These are phyloP conservation scores for Drosophila bipectinata DNA, from an alignment of 1,140 invertebrate genomes.

Conservation along the genomic window DNA sequence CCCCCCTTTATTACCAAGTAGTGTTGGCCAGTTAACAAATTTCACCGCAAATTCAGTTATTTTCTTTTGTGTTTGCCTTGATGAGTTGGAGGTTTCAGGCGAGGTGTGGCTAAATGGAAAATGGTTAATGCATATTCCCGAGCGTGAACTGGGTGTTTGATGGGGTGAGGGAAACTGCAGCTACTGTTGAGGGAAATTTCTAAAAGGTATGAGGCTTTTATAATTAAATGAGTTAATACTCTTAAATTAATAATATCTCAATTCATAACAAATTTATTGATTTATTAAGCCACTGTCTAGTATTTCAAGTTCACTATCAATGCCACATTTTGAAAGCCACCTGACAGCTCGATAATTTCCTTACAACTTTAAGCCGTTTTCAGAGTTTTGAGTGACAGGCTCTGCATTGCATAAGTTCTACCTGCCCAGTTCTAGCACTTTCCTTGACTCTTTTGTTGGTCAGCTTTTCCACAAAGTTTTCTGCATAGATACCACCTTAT, in stretches of 20 bases:
- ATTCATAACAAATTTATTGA: no score
- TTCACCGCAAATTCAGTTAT: constrained; percentile 53
- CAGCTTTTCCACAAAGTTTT: constrained; percentile 10
- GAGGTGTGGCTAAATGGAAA: constrained; percentile 29
- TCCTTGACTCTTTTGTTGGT: constrained; percentile 28
- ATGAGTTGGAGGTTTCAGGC: constrained; percentile 34
- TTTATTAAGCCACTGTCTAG: no score
- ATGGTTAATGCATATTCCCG: constrained; percentile 25
- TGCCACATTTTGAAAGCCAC: background rate
- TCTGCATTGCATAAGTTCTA: constrained; percentile 13
- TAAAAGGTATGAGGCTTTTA: background rate
- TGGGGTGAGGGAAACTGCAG: background rate
- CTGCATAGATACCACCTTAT: no score
- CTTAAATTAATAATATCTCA: no score
- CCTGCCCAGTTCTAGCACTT: background rate
- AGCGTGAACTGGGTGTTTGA: constrained; percentile 21
- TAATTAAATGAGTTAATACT: no score
- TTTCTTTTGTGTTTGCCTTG: constrained; percentile 45
- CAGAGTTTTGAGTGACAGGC: constrained; percentile 27
- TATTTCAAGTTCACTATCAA: constrained; percentile 10
- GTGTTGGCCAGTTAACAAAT: constrained; percentile 36
- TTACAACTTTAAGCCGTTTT: constrained; percentile 27
- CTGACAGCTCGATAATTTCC: constrained; percentile 31
- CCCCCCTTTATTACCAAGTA: background rate
- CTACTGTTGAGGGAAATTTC: constrained; percentile 5